These are phyloP conservation scores for Rhabdornis inornatus DNA, from an alignment of 2,113 vertebrate genomes.

Conservation along the genomic window DNA sequence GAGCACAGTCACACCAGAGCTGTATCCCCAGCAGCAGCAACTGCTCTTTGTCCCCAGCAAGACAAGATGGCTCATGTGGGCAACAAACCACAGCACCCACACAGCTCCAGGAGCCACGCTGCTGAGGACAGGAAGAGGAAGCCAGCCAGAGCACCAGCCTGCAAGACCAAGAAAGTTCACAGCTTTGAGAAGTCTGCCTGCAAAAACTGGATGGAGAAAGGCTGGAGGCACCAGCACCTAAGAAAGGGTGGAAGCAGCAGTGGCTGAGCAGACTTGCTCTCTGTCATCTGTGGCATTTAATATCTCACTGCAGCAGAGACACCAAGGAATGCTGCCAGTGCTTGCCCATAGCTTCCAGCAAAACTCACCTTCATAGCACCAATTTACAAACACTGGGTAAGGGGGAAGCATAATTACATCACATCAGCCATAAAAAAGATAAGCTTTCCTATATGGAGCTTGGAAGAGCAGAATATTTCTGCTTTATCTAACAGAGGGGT, in stretches of 20 bases:
- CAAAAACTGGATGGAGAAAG: not conserved
- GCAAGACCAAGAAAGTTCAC: not conserved
- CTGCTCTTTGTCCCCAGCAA: not conserved
- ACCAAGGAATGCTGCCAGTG: not conserved
- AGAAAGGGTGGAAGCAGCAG: not conserved
- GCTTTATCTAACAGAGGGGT: not conserved
- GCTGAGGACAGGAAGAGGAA: constrained; percentile 54
- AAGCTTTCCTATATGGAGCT: rapidly evolving
- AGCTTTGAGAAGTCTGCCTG: not conserved
- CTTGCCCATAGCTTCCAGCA: not conserved
- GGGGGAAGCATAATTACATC: not conserved
- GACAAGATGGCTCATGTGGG: not conserved
- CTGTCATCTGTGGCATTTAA: not conserved
- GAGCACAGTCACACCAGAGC: not conserved
- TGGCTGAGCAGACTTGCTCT: rapidly evolving
- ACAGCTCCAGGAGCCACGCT: not conserved
- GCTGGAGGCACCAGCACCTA: not conserved
- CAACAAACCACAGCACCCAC: not conserved
- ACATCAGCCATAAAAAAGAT: not conserved
- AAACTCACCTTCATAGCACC: not conserved
- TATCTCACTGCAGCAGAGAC: not conserved
- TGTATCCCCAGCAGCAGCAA: not conserved
- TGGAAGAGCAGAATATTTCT: not conserved
- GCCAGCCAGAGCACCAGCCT: constrained; percentile 67
- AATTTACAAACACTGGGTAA: rapidly evolving